Percentiles rank a stretch among this genome's conserved stretches.
These are phyloP conservation scores for Hephaestus fuliginosus DNA, from an alignment of 2,797 vertebrate species.

Conservation along the genomic window DNA sequence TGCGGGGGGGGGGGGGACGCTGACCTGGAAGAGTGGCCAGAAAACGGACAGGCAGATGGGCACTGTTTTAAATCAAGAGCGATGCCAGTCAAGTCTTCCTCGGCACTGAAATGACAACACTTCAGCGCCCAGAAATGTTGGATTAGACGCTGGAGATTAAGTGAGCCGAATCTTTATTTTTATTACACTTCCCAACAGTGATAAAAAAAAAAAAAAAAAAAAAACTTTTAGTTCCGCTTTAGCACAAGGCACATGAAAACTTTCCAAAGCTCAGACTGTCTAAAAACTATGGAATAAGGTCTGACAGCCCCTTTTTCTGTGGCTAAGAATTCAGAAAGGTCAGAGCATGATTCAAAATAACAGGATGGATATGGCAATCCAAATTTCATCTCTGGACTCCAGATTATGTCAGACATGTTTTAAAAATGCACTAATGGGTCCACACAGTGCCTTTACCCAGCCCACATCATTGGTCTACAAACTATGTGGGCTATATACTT, in stretches of 20 bases:
- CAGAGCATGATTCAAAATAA: slow-evolving; percentile 8
- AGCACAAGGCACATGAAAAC: not conserved
- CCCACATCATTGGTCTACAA: not conserved
- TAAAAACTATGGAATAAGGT: not conserved
- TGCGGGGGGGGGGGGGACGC: not conserved
- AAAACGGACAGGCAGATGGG: slow-evolving; percentile 11
- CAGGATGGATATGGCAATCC: slow-evolving; percentile 2
- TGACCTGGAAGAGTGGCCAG: slow-evolving; percentile 12
- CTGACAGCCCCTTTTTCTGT: not conserved
- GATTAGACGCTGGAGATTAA: not conserved
- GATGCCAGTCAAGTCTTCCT: not conserved
- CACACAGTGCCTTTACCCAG: not conserved
- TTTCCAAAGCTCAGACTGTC: not conserved
- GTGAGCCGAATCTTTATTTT: slow-evolving; percentile 8
- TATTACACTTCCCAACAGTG: not conserved
- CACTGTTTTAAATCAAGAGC: slow-evolving; percentile 5
- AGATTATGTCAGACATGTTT: not conserved
- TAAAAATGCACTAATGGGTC: slow-evolving; percentile 2
- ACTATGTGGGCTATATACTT: not conserved
- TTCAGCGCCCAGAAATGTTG: not conserved
- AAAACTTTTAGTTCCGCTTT: not conserved
- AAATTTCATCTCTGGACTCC: not conserved
- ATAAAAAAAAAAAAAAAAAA: not conserved
- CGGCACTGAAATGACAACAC: slow-evolving; percentile 6
- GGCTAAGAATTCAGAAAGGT: slow-evolving; percentile 31